These are phyloP conservation scores for Dreissena rostriformis DNA, from an alignment of 1,140 invertebrate genomes.

Conservation along the genomic window DNA sequence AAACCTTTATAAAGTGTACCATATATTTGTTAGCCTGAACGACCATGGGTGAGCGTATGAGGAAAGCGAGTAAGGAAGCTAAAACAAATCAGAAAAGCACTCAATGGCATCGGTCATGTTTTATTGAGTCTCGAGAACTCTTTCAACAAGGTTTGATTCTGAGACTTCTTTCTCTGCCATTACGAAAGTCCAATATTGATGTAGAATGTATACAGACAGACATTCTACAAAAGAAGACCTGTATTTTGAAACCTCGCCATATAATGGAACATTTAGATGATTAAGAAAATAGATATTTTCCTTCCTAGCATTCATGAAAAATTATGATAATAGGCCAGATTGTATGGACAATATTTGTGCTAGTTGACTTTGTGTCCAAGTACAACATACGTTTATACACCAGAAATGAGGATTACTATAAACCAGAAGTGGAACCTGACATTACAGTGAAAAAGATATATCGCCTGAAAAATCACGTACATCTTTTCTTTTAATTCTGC, in stretches of 20 bases:
- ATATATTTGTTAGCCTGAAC: constrained; percentile 8
- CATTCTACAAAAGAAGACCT: constrained; percentile 4
- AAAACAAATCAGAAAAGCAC: constrained; percentile 5
- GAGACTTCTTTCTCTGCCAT: constrained; percentile 18
- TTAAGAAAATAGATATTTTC: constrained; percentile 10
- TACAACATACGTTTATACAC: constrained; percentile 3
- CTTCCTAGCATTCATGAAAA: constrained; percentile 13
- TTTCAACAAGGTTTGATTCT: not conserved
- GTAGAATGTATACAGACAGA: constrained; percentile 23
- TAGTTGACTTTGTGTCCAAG: constrained; percentile 19
- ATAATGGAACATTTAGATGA: not conserved
- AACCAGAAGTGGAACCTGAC: constrained; percentile 17
- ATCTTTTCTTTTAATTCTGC: too few species aligned
- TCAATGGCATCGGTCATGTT: constrained; percentile 7
- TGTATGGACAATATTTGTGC: constrained; percentile 17
- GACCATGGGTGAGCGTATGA: not conserved
- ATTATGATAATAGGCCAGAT: constrained; percentile 3
- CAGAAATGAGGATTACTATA: not conserved
- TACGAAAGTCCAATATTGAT: constrained; percentile 16
- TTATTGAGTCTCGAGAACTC: constrained; percentile 8
- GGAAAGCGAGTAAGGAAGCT: constrained; percentile 21
- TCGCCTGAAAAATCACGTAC: constrained; percentile 37
- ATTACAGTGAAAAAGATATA: constrained; percentile 7
- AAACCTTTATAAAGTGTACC: too few species aligned
- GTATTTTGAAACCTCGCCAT: constrained; percentile 10